phyloP scores from a whole-genome alignment of 2,113 vertebrate genomes.

The Pollimyrus isidori region DNA sequence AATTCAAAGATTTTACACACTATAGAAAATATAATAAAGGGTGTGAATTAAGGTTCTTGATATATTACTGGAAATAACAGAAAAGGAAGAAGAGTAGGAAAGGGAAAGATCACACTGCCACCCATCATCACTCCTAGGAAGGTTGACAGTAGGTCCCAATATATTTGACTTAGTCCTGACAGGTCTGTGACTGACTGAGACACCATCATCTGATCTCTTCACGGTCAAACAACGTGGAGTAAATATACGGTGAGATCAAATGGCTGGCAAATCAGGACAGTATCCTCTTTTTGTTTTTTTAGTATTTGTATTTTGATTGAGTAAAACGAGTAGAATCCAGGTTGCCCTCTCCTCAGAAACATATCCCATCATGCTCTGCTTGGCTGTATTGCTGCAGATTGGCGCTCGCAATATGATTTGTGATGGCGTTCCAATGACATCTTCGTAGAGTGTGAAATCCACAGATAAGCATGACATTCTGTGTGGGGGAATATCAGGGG shows the following conservation, averaged over 20 bases:
- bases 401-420: constrained; percentile 27
- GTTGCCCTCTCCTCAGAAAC: neutral
- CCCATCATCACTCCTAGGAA: neutral
- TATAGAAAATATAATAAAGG: neutral
- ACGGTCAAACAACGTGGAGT: neutral
- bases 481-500: constrained; percentile 30
- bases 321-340: neutral
- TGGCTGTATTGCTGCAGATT: neutral
- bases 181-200: neutral
- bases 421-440: constrained; percentile 26
- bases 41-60: neutral
- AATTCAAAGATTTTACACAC: neutral
- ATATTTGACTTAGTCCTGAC: neutral
- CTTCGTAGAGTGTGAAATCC: constrained; percentile 37
- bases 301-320: neutral
- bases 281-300: neutral
- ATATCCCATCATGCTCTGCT: neutral
- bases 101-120: neutral
- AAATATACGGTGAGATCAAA: neutral
- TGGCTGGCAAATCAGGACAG: neutral
- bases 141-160: neutral
- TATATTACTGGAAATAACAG: neutral
- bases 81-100: neutral
- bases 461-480: constrained; percentile 35
- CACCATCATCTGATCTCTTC: neutral